Percentiles rank a stretch among this genome's conserved stretches.
These are phyloP conservation scores for Pteronura brasiliensis DNA, from an alignment of 2,113 vertebrate species.

Conservation along the genomic window DNA sequence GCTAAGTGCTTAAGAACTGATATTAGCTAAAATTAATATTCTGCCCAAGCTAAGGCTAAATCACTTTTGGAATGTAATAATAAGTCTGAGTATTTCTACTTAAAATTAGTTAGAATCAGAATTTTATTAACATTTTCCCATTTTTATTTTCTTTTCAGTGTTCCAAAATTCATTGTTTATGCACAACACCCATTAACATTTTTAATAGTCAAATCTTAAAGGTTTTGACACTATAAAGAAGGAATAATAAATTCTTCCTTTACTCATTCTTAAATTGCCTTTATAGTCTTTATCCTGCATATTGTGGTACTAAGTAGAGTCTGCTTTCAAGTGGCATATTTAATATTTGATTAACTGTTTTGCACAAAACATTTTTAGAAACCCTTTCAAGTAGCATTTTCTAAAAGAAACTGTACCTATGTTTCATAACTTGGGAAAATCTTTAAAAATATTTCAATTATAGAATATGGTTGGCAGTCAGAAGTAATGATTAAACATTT, in stretches of 20 bases:
- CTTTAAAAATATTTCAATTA: background rate
- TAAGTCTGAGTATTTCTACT: background rate
- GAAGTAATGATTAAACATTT: background rate
- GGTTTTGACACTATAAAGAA: background rate
- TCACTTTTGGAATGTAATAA: background rate
- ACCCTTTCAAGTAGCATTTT: background rate
- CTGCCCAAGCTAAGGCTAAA: background rate
- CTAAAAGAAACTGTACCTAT: background rate
- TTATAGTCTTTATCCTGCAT: background rate
- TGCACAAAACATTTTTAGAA: background rate
- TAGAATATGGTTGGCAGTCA: background rate
- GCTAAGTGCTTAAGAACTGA: background rate
- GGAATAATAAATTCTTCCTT: background rate
- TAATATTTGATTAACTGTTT: background rate
- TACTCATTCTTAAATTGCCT: background rate
- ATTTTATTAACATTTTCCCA: slow-evolving; percentile 9
- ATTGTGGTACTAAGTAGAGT: background rate
- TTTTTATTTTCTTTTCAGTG: too few species aligned
- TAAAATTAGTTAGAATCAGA: background rate
- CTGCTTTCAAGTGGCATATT: background rate
- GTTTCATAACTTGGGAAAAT: background rate
- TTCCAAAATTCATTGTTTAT: too few species aligned
- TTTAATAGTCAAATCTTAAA: background rate
- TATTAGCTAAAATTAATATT: slow-evolving; percentile 11
- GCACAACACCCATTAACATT: too few species aligned